Evolutionary conservation across 2,888 invertebrate genomes (phyloP), one percentile per base, ranked within the genome.

Genomic region (Luperina nickerlii): DNA sequence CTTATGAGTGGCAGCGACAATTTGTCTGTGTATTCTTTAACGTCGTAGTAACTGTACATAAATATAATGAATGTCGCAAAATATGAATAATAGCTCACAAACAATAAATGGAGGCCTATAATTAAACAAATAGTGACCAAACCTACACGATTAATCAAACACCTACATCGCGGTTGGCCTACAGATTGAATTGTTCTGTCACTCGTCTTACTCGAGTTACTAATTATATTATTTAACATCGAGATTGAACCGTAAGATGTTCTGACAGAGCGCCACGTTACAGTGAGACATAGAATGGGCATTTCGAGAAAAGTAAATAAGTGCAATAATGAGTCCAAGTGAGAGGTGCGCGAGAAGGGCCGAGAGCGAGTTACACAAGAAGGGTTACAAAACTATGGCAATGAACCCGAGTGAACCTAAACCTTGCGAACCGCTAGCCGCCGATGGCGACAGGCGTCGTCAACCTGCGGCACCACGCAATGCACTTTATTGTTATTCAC

Each of bases 341-440:
- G 96, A 96, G 96, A 96, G 96, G 96, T 93, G 92, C 88, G 87
- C 91, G 92, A 90, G 93, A 94, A 95, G 96, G 96, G 95, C 95
- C 88, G 94, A 94, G 94, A 95, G 95, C 95, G 94, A 95, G 96
- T 97, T 97, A 96, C 96, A 97, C 97, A 97, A 97, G 96, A 96
- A 96, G 97, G 97, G 97, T 97, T 96, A 97, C 96, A 96, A 96
- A 97, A 97, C 97, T 97, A 95, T 97, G 97, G 96, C 97, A 97
- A 97, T 96, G 97, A 97, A 97, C 97, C 92, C 94, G 89, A 89
- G 92, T 97, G 95, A 97, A 97, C 97, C 96, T 96, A 95, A 95
- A 96, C 96, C 96, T 96, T 96, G 96, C 96, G 90, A 96, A 96
- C 97, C 97, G 97, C 97, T 97, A 97, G 92, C 87, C 93, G 94